These are phyloP conservation scores for Triops cancriformis DNA, from an alignment of 1,140 invertebrate genomes.

Conservation along the genomic window DNA sequence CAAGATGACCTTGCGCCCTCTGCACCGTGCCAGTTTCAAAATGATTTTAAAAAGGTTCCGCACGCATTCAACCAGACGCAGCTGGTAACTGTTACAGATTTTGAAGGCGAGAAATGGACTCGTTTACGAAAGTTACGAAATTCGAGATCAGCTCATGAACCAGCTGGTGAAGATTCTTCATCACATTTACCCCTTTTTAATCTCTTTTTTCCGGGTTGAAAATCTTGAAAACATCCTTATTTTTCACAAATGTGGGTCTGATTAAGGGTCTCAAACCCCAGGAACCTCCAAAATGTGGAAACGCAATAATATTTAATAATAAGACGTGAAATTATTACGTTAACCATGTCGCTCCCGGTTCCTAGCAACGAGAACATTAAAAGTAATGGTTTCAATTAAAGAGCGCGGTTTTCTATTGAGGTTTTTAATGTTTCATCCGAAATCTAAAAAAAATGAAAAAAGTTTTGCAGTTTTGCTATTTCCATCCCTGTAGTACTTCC, in stretches of 20 bases:
- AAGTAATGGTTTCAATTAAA: neutral
- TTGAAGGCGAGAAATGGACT: neutral
- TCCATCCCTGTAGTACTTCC: too few relatives aligned
- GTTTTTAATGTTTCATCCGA: neutral
- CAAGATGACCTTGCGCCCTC: too few relatives aligned
- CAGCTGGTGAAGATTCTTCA: neutral
- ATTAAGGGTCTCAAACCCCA: too few relatives aligned
- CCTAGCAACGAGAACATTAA: neutral
- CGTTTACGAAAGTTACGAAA: neutral
- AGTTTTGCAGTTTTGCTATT: neutral
- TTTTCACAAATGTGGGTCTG: too few relatives aligned
- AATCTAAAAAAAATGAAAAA: neutral
- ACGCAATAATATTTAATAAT: neutral
- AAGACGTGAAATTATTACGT: neutral
- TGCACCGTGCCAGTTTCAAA: neutral
- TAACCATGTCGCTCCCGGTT: neutral
- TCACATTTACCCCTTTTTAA: too few relatives aligned
- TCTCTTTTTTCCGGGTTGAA: too few relatives aligned
- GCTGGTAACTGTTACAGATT: neutral
- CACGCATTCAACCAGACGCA: too few relatives aligned
- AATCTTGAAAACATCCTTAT: too few relatives aligned
- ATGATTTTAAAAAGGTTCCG: neutral
- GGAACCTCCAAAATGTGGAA: neutral
- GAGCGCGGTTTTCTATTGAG: neutral
- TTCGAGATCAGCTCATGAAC: neutral